phyloP scores from a whole-genome alignment of 2,797 vertebrate genomes.

The Chromis chromis region DNA sequence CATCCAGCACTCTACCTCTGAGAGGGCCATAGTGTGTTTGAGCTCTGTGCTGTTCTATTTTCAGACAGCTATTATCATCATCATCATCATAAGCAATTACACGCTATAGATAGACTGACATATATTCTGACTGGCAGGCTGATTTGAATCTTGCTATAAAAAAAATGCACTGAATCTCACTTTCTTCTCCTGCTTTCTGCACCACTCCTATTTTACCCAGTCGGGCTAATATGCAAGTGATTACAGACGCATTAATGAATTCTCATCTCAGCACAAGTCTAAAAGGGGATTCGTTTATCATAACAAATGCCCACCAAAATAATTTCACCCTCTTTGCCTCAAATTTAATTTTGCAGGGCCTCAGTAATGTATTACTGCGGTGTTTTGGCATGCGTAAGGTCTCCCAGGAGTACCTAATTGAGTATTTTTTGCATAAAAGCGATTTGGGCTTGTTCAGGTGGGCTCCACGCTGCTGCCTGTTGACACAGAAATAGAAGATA shows the following conservation, averaged over 20 bases:
- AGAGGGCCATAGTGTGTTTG: constrained; percentile 43
- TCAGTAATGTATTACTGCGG: constrained; percentile 57
- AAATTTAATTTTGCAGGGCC: constrained; percentile 63
- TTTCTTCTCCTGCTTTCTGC: constrained; percentile 56
- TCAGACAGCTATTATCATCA: constrained; percentile 52
- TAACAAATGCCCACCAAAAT: constrained; percentile 71
- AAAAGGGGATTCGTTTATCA: constrained; percentile 68
- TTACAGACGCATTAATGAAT: constrained; percentile 74
- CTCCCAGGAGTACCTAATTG: constrained; percentile 52
- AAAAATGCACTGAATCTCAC: constrained; percentile 42
- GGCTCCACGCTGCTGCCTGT: constrained; percentile 22
- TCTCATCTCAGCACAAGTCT: constrained; percentile 61
- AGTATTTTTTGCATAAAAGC: constrained; percentile 56
- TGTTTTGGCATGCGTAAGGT: constrained; percentile 46
- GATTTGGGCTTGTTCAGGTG: constrained; percentile 51
- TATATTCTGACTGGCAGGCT: constrained; percentile 48
- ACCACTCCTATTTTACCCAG: constrained; percentile 55
- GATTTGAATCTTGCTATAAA: constrained; percentile 50
- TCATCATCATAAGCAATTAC: constrained; percentile 48
- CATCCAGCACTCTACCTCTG: constrained; percentile 13
- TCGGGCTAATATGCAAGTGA: constrained; percentile 71
- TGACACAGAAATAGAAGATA: constrained; percentile 32
- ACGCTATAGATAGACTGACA: constrained; percentile 44
- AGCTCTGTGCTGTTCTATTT: constrained; percentile 49
- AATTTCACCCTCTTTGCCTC: constrained; percentile 56